Percentiles rank a stretch among this genome's conserved stretches.
Conservation (phyloP, 2,113 vertebrate genomes). For the Eurypyga helias region DNA sequence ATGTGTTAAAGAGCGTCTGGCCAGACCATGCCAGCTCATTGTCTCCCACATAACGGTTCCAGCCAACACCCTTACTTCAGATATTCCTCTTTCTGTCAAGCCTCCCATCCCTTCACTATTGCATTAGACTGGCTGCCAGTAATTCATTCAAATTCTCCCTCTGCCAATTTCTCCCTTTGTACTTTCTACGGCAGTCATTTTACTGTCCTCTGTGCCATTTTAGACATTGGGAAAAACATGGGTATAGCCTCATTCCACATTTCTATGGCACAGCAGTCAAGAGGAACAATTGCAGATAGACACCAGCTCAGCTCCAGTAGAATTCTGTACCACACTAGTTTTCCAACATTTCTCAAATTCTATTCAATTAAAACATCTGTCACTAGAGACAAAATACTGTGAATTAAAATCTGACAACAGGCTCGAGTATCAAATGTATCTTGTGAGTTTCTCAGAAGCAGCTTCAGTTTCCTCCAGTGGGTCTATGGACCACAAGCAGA, state of each 20-base stretch:
- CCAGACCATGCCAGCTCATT: background rate
- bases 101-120: background rate
- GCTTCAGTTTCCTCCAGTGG: background rate
- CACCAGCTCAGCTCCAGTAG: background rate
- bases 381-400: background rate
- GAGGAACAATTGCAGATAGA: background rate
- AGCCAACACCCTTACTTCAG: conserved; percentile 3
- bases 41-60: conserved; percentile 10
- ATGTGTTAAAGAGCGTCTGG: background rate
- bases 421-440: background rate
- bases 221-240: background rate
- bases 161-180: background rate
- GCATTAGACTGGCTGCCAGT: conserved; percentile 23
- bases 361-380: background rate
- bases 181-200: background rate
- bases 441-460: background rate
- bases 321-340: background rate
- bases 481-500: background rate
- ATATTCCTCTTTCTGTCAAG: background rate
- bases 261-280: background rate
- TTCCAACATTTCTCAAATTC: background rate
- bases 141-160: background rate
- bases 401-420: background rate
- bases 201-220: background rate
- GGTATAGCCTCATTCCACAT: background rate